These are phyloP conservation scores for Synergus laeviventris DNA, from an alignment of 2,888 invertebrate species.

Conservation along the genomic window DNA sequence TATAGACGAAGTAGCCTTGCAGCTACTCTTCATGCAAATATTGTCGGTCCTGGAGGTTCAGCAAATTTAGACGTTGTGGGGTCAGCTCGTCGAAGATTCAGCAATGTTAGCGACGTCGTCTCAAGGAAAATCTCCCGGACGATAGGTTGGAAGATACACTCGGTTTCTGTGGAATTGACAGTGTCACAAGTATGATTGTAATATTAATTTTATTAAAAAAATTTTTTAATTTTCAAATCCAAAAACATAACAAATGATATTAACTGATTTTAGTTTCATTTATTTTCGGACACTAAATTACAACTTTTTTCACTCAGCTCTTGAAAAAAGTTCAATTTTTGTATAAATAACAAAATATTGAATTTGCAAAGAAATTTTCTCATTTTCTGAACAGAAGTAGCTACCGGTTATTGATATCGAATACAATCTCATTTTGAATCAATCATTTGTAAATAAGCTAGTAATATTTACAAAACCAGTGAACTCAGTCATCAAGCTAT, in stretches of 20 bases:
- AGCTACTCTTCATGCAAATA: constrained; percentile 65
- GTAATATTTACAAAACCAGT: background rate
- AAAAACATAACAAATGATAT: too few species aligned
- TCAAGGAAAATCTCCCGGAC: constrained; percentile 89
- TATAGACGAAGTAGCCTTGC: constrained; percentile 65
- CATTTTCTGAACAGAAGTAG: too few species aligned
- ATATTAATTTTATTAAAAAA: background rate
- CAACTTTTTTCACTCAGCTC: too few species aligned
- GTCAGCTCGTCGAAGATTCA: constrained; percentile 82
- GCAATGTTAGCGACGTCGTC: constrained; percentile 86
- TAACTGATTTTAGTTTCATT: too few species aligned
- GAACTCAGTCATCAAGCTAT: background rate
- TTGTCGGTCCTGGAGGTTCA: constrained; percentile 61
- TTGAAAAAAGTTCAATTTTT: background rate
- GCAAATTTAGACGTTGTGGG: constrained; percentile 67
- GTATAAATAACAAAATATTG: background rate
- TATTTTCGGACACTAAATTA: too few species aligned
- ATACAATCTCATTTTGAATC: background rate
- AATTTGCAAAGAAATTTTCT: background rate
- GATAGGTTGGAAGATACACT: constrained; percentile 80
- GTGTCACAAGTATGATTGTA: constrained; percentile 64
- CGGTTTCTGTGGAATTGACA: constrained; percentile 66
- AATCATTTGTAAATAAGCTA: background rate
- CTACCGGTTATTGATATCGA: background rate
- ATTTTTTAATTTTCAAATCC: background rate